Evolutionary conservation across 2,888 invertebrate genomes (phyloP).

Genomic region (Campoplex nolae): DNA sequence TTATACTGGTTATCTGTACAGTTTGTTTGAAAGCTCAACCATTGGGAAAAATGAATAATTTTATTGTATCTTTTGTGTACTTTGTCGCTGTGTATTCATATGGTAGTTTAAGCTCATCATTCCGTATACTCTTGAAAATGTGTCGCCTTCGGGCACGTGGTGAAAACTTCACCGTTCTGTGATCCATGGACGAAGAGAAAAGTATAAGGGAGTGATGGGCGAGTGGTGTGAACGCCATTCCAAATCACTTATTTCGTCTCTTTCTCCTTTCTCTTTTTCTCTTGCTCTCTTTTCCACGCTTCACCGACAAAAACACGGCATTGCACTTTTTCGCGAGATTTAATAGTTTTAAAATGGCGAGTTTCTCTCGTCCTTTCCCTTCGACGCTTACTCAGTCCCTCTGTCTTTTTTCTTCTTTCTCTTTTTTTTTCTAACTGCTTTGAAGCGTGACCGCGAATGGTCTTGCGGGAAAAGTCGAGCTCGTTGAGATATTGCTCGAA

Average conservation of each 20-base stretch:
- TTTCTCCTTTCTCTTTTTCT: slow-evolving; percentile 38
- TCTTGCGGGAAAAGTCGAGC: slow-evolving; percentile 62
- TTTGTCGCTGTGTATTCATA: background rate
- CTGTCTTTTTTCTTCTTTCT: slow-evolving; percentile 14
- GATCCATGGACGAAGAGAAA: slow-evolving; percentile 26
- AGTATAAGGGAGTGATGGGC: slow-evolving; percentile 21
- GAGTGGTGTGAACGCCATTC: slow-evolving; percentile 61
- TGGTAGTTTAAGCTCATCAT: background rate
- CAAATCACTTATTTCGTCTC: slow-evolving; percentile 62
- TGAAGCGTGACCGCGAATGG: slow-evolving; percentile 60
- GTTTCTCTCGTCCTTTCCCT: slow-evolving; percentile 33
- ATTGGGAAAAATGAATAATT: background rate
- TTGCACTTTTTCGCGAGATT: slow-evolving; percentile 74
- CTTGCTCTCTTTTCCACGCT: slow-evolving; percentile 56
- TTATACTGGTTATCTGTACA: background rate
- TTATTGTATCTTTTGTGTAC: background rate
- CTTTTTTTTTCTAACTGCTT: slow-evolving; percentile 44
- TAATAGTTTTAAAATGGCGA: slow-evolving; percentile 71
- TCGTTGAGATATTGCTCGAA: slow-evolving; percentile 66
- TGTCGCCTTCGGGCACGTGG: slow-evolving; percentile 2
- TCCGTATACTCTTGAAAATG: slow-evolving; percentile 7
- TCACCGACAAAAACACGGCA: slow-evolving; percentile 70
- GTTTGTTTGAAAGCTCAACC: background rate
- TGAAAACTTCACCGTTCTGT: slow-evolving; percentile 18
- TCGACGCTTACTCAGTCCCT: slow-evolving; percentile 32